phyloP scores from a whole-genome alignment of 2,113 vertebrate species.

The Burhinus bistriatus region DNA sequence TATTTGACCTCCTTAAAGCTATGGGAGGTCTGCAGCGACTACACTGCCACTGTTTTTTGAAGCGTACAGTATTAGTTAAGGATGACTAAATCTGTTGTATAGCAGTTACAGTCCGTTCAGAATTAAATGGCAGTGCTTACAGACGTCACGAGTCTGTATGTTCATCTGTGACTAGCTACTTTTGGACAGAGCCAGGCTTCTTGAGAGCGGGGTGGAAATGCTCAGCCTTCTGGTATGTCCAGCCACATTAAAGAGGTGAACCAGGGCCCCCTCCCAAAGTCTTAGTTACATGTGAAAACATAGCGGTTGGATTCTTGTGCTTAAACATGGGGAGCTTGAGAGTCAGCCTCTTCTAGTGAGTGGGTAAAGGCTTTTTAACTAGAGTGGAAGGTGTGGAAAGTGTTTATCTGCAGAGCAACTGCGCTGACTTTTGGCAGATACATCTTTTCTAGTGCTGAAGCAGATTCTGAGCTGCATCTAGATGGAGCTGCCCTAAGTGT shows the following conservation, averaged over 20 bases:
- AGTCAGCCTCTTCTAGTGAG: neutral
- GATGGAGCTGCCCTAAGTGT: neutral
- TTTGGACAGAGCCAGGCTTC: neutral
- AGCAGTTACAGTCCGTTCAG: neutral
- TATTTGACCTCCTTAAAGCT: neutral
- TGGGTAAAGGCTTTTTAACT: neutral
- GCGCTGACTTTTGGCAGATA: neutral
- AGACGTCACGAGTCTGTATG: fast-evolving
- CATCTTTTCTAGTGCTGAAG: neutral
- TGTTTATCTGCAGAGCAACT: neutral
- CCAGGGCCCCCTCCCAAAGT: neutral
- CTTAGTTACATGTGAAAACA: neutral
- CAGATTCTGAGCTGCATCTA: neutral
- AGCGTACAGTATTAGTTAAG: neutral
- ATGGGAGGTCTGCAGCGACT: neutral
- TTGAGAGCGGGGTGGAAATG: neutral
- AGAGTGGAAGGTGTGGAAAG: neutral
- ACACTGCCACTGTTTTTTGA: neutral
- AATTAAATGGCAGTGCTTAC: neutral
- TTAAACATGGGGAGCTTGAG: too few species aligned
- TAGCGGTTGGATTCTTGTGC: neutral
- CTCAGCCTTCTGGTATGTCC: neutral
- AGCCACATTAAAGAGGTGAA: neutral
- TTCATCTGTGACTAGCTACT: neutral
- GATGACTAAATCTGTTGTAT: neutral